These are phyloP conservation scores for Drosophila neonasuta DNA, from an alignment of 2,888 invertebrate species.

Conservation along the genomic window DNA sequence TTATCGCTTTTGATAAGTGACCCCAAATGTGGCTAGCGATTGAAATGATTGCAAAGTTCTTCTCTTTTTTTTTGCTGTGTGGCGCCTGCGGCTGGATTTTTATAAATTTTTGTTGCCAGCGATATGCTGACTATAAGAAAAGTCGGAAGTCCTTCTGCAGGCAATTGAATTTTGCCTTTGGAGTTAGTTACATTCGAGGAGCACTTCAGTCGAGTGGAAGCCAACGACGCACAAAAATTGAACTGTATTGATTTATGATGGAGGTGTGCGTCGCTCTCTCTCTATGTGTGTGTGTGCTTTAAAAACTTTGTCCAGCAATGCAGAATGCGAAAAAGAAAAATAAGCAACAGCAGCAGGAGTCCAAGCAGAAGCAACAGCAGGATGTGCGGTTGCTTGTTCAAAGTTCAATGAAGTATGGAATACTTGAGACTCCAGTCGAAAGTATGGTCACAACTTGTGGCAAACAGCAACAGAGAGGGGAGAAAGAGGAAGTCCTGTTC, in stretches of 20 bases:
- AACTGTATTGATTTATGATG: slow-evolving; percentile 74
- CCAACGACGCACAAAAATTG: slow-evolving; percentile 59
- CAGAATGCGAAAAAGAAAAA: slow-evolving; percentile 13
- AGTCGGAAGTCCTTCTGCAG: slow-evolving; percentile 45
- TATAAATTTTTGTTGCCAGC: slow-evolving; percentile 1
- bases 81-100: background rate
- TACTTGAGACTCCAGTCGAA: slow-evolving; percentile 34
- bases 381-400: slow-evolving; percentile 45
- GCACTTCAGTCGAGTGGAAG: slow-evolving; percentile 50
- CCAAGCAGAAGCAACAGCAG: slow-evolving; percentile 6
- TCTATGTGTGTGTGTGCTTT: slow-evolving; percentile 22
- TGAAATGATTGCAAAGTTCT: slow-evolving; percentile 20
- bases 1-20: slow-evolving; percentile 20
- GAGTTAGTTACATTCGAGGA: slow-evolving; percentile 54
- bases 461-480: background rate
- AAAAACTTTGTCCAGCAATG: slow-evolving; percentile 60
- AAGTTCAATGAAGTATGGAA: slow-evolving; percentile 70
- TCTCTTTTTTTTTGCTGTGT: background rate
- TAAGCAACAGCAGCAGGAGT: slow-evolving; percentile 2
- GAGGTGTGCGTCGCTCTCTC: slow-evolving; percentile 40
- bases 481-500: slow-evolving; percentile 8
- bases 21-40: slow-evolving; percentile 1
- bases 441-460: slow-evolving; percentile 48
- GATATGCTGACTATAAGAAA: slow-evolving; percentile 16
- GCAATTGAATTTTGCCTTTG: slow-evolving; percentile 57